These are phyloP conservation scores for Paraplagusia blochii DNA, from an alignment of 2,113 vertebrate genomes.

Conservation along the genomic window DNA sequence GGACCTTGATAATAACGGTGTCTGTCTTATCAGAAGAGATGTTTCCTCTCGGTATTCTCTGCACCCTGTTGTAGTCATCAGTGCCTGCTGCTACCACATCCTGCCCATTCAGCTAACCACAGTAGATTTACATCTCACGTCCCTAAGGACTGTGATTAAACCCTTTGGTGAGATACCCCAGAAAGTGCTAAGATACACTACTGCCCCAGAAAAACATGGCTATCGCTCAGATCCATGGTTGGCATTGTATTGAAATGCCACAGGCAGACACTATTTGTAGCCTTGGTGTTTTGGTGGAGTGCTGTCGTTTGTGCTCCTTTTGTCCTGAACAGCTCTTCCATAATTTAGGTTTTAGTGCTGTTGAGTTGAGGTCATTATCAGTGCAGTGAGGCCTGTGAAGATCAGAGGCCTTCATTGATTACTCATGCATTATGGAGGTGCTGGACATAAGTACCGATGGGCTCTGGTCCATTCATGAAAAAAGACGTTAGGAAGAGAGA, in stretches of 20 bases:
- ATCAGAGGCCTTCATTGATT: conserved; percentile 53
- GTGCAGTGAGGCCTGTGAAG: conserved; percentile 60
- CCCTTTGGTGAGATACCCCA: conserved; percentile 29
- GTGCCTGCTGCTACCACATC: conserved; percentile 49
- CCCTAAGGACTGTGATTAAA: conserved; percentile 49
- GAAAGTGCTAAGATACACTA: neutral
- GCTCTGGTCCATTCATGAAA: conserved; percentile 45
- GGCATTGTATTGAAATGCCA: conserved; percentile 28
- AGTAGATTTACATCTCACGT: conserved; percentile 45
- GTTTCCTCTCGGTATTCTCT: conserved; percentile 39
- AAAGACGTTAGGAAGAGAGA: conserved; percentile 34
- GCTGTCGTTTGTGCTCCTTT: conserved; percentile 21
- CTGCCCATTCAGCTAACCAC: conserved; percentile 43
- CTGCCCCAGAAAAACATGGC: conserved; percentile 24
- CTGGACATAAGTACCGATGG: conserved; percentile 8
- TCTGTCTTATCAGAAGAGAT: conserved; percentile 20
- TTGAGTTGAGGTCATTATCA: conserved; percentile 53
- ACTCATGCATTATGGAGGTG: conserved; percentile 63
- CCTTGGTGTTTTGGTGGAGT: conserved; percentile 17
- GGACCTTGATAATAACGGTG: too few species aligned
- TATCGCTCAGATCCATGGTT: conserved; percentile 32
- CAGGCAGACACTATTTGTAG: conserved; percentile 31
- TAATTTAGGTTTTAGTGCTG: conserved; percentile 54
- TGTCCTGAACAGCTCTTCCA: conserved; percentile 55
- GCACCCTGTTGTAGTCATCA: conserved; percentile 8